Evolutionary conservation across 2,797 vertebrate species (phyloP).

Genomic region (Acipenser transmontanus): DNA sequence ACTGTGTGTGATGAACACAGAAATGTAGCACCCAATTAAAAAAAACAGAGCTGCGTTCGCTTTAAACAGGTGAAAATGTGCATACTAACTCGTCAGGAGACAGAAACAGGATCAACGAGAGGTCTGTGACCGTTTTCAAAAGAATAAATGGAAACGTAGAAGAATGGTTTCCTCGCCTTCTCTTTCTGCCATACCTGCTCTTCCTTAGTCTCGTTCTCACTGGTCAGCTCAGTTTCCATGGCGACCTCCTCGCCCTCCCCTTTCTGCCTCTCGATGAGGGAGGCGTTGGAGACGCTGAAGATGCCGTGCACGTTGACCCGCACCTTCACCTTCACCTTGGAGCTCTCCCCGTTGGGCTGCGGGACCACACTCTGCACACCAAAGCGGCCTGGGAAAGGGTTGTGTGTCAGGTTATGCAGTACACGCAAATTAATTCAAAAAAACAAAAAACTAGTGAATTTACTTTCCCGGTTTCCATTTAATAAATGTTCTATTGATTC

Average conservation of each 20-base stretch:
- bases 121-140: background rate
- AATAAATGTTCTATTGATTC: no score
- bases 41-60: no score
- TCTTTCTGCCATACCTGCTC: slow-evolving; percentile 60
- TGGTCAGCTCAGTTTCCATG: slow-evolving; percentile 74
- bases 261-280: slow-evolving; percentile 83
- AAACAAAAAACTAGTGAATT: no score
- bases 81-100: no score
- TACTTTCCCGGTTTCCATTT: no score
- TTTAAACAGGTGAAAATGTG: no score
- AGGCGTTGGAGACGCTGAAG: slow-evolving; percentile 84
- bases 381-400: slow-evolving; percentile 65
- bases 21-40: no score
- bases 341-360: slow-evolving; percentile 82
- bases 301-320: slow-evolving; percentile 86
- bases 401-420: no score
- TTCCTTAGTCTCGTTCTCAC: slow-evolving; percentile 71
- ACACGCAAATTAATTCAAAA: no score
- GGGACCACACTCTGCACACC: slow-evolving; percentile 82
- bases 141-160: background rate
- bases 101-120: no score
- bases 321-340: slow-evolving; percentile 93
- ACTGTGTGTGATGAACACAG: no score
- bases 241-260: slow-evolving; percentile 67
- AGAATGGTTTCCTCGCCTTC: slow-evolving; percentile 38